Percentiles rank a stretch among this genome's conserved stretches.
phyloP scores from a whole-genome alignment of 2,797 vertebrate genomes.

The Aotus griseimembra region DNA sequence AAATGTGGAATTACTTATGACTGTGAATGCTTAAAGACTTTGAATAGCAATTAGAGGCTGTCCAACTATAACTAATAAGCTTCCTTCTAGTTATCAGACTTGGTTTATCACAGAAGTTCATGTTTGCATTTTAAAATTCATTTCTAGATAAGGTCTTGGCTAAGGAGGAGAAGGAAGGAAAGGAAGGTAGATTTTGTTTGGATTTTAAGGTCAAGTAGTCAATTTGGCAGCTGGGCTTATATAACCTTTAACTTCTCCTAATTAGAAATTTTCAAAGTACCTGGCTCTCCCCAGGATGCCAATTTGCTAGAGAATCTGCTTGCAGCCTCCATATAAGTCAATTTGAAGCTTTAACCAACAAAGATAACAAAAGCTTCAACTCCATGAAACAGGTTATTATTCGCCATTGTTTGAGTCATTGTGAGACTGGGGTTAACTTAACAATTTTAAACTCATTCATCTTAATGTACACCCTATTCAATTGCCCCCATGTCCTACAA shows the following conservation, averaged over 20 bases:
- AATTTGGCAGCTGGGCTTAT: not conserved
- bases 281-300: slow-evolving; percentile 43
- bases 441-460: not conserved
- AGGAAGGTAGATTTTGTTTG: not conserved
- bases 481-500: not conserved
- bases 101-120: not conserved
- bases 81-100: not conserved
- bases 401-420: not conserved
- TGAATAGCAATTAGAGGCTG: not conserved
- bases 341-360: slow-evolving; percentile 25
- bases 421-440: not conserved
- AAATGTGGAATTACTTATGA: not conserved
- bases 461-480: not conserved
- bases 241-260: slow-evolving; percentile 58
- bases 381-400: not conserved
- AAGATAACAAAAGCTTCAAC: slow-evolving; percentile 24
- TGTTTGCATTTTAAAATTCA: slow-evolving; percentile 2
- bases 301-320: slow-evolving; percentile 47
- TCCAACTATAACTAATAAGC: not conserved
- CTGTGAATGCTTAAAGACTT: not conserved
- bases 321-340: not conserved
- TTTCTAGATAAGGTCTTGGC: not conserved
- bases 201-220: slow-evolving; percentile 49
- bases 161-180: not conserved
- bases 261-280: slow-evolving; percentile 52